Conservation (phyloP, 2,113 vertebrate species). For the Morone saxatilis region DNA sequence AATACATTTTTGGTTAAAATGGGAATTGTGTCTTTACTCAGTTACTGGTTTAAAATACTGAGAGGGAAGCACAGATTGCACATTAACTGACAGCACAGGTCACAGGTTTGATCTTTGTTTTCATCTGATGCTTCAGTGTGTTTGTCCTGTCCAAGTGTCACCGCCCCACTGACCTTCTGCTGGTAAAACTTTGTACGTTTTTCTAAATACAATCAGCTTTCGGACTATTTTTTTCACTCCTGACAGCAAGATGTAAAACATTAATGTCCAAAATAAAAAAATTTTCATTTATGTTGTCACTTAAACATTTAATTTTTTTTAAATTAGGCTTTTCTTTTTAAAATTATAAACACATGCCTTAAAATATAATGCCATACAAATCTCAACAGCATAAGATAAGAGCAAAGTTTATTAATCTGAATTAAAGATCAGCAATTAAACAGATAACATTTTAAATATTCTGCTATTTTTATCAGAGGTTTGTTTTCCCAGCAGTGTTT, state of each 20-base stretch:
- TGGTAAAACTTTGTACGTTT: neutral
- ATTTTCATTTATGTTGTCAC: neutral
- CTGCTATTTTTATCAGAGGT: neutral
- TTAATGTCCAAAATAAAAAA: neutral
- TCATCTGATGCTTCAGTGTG: neutral
- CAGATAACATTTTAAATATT: neutral
- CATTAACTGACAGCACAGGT: constrained; percentile 6
- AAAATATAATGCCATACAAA: neutral
- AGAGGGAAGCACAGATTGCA: neutral
- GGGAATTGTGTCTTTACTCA: neutral
- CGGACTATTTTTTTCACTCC: too few relatives aligned
- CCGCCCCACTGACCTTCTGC: neutral
- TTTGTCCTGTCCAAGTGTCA: neutral
- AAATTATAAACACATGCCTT: neutral
- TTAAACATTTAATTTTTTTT: neutral
- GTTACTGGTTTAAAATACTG: too few relatives aligned
- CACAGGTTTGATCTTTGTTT: constrained; percentile 6
- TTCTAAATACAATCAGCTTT: too few relatives aligned
- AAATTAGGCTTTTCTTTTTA: neutral
- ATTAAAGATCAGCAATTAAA: neutral
- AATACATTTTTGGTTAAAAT: neutral
- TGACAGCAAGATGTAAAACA: too few relatives aligned
- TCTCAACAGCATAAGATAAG: too few relatives aligned
- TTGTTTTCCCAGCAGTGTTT: neutral
- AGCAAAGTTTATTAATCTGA: neutral